Conservation (phyloP, 2,113 vertebrate genomes). For the Xenopus laevis region DNA sequence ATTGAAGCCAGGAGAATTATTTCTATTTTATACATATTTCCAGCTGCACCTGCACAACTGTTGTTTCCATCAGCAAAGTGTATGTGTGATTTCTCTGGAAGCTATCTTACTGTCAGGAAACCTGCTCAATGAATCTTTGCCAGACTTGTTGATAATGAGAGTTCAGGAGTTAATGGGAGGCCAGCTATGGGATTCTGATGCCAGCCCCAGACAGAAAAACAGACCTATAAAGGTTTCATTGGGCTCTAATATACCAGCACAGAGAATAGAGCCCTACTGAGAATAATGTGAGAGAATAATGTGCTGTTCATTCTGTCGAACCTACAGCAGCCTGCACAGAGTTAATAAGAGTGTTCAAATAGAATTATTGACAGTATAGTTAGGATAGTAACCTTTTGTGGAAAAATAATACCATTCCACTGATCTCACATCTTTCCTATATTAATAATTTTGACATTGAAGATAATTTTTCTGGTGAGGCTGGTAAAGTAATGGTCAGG, state of each 20-base stretch:
- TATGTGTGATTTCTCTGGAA: conserved; percentile 29
- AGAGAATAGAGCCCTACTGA: conserved; percentile 26
- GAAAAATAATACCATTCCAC: too few species aligned
- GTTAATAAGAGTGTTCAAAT: too few species aligned
- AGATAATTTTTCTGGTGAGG: too few species aligned
- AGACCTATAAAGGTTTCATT: conserved; percentile 41
- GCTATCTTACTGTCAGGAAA: conserved; percentile 38
- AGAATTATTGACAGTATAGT: too few species aligned
- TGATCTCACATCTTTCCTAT: too few species aligned
- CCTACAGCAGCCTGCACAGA: too few species aligned
- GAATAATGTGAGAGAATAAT: conserved; percentile 18
- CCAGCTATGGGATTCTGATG: conserved; percentile 35
- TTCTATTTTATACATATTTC: conserved; percentile 27
- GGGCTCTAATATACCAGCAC: conserved; percentile 25
- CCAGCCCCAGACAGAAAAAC: conserved; percentile 40
- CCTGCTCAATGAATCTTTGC: conserved; percentile 22
- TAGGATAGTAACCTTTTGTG: too few species aligned
- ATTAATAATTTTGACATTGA: too few species aligned
- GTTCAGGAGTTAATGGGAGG: conserved; percentile 39
- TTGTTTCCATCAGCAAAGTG: conserved; percentile 26
- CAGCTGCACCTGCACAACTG: conserved; percentile 21
- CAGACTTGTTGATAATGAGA: conserved; percentile 27
- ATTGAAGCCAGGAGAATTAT: conserved; percentile 2
- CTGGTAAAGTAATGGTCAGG: too few species aligned
- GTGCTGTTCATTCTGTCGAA: too few species aligned